Percentiles rank a stretch among this genome's conserved stretches.
phyloP scores from a whole-genome alignment of 2,113 vertebrate genomes.

The Catharus minimus region DNA sequence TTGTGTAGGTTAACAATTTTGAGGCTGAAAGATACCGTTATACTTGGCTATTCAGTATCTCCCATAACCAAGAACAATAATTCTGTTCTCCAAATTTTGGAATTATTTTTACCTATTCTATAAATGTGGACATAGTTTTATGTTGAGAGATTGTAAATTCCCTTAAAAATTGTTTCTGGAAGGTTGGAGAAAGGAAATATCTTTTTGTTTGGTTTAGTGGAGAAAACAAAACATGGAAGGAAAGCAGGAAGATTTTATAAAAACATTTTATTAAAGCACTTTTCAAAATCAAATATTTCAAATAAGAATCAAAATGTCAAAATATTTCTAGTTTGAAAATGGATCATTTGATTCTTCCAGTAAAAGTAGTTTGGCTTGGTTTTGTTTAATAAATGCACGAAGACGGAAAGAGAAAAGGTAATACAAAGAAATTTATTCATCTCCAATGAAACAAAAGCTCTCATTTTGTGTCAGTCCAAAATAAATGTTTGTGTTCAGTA shows the following conservation, averaged over 20 bases:
- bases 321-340: not conserved
- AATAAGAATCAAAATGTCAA: not conserved
- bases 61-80: not conserved
- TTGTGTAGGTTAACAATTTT: not conserved
- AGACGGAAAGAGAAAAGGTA: not conserved
- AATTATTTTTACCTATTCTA: not conserved
- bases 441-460: not conserved
- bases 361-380: not conserved
- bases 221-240: not conserved
- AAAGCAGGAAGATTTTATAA: not conserved
- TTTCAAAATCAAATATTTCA: not conserved
- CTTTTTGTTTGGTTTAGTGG: not conserved
- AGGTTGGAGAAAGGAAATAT: not conserved
- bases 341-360: not conserved
- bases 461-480: not conserved
- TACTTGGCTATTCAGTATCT: not conserved
- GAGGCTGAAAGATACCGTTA: not conserved
- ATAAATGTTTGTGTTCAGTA: not conserved
- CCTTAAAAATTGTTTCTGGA: not conserved
- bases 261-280: not conserved
- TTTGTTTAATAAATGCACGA: not conserved
- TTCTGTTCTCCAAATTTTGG: not conserved
- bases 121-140: not conserved
- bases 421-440: not conserved
- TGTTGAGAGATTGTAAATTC: not conserved